Evolutionary conservation across 2,797 vertebrate species (phyloP).

Genomic region (Calcarius lapponicus): DNA sequence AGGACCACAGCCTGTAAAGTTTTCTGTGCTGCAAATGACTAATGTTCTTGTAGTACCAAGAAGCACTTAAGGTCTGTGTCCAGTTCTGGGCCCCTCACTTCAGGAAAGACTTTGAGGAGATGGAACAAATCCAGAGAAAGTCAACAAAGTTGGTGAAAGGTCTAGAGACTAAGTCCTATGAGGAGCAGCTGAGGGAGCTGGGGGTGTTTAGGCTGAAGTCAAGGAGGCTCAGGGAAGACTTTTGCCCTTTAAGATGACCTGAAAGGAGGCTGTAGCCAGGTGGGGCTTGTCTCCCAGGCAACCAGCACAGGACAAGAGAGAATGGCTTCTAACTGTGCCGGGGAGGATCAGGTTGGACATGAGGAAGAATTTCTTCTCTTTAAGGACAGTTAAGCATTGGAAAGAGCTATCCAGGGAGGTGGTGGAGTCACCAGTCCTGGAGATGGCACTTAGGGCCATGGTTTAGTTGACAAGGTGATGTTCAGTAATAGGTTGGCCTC

Average conservation of each 20-base stretch:
- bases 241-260: background rate
- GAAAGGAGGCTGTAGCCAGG: background rate
- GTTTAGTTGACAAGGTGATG: background rate
- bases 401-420: background rate
- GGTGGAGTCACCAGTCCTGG: background rate
- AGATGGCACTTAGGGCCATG: background rate
- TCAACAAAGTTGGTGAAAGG: background rate
- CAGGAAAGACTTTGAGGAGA: background rate
- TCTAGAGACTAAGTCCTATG: background rate
- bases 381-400: background rate
- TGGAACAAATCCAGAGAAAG: background rate
- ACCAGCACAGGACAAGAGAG: background rate
- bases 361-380: background rate
- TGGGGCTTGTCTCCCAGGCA: background rate
- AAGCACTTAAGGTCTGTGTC: background rate
- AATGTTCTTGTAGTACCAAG: background rate
- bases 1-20: background rate
- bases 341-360: background rate
- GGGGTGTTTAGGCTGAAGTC: background rate
- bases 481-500: fast-evolving
- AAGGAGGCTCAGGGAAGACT: background rate
- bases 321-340: background rate
- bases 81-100: background rate
- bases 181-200: background rate
- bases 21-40: background rate